Evolutionary conservation across 2,888 invertebrate species (phyloP).

Genomic region (Mimumesa dahlbomi): DNA sequence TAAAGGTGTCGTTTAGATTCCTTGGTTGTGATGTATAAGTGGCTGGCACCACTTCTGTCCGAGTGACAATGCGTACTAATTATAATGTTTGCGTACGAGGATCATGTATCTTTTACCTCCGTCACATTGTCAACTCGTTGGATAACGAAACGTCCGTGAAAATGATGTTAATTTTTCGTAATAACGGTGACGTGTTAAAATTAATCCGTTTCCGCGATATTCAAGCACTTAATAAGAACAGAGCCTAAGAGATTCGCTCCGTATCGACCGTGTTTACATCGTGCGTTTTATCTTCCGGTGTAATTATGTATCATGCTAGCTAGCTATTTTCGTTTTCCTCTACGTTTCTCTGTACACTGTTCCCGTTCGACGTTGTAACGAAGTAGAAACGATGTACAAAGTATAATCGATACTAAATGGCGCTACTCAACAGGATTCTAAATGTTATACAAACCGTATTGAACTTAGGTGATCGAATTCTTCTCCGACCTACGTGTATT

Average conservation of each 20-base stretch:
- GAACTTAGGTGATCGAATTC: conserved; percentile 16
- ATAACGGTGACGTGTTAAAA: conserved; percentile 1
- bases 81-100: conserved; percentile 23
- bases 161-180: too few relatives aligned
- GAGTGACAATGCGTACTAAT: conserved; percentile 39
- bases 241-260: conserved; percentile 20
- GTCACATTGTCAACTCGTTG: conserved; percentile 21
- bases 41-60: conserved; percentile 61
- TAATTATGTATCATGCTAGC: neutral
- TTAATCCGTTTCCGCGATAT: conserved; percentile 7
- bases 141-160: neutral
- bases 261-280: neutral
- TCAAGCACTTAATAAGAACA: conserved; percentile 4
- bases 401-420: conserved; percentile 33
- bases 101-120: conserved; percentile 44
- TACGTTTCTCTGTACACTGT: conserved; percentile 3
- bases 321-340: conserved; percentile 4
- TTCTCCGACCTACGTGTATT: conserved; percentile 13
- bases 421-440: conserved; percentile 37
- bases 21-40: conserved; percentile 53
- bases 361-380: neutral
- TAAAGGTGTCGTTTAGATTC: conserved; percentile 36
- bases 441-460: conserved; percentile 28
- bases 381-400: conserved; percentile 28
- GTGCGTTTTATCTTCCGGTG: conserved; percentile 1